Base-by-base conservation (phyloP, 1,140 invertebrate species). In the Lithobius niger region DNA sequence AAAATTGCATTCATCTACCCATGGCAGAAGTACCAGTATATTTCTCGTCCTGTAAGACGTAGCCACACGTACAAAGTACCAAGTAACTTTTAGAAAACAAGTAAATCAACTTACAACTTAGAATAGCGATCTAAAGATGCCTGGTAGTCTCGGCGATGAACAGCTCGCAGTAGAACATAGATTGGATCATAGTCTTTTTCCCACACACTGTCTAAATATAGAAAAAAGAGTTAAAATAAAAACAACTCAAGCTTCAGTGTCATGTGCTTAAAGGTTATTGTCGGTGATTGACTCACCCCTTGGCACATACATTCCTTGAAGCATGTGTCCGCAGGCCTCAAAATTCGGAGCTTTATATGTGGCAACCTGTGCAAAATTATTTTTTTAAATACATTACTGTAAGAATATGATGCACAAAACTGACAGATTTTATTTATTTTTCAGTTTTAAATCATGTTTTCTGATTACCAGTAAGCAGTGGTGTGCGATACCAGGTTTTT, bases 301-400 rank as follows among this genome's bases (percentile, higher is more conserved):
- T 10, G 92, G 92, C 42, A 86, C 83, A 70, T 96, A 97, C 73
- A 91, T 85, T 15, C 93, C 93, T 69, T 97, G 92, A 64, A 93
- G 85, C 75, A 96, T 82, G 58, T 86, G 69, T 60, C 82, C 85
- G 65, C 81, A 81, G 0, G 79, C 76, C 66, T 88, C 86, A 59
- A 86, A 77, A 67, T 83, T 82, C 21, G 85, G 86, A 16, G 82
- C 82, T 62, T 78, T 77, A 64, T 86, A 89, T 61, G 86, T 81
- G 4, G 85, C 82, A 13, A 87, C 77, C 78, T 82, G 51, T 45
- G 16, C 4, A 21, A 45, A 10, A 36, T 10, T n/a, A 36, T 36
- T 36, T 36, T 36, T 10, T 10, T 36, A 10, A 10, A 36, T 36
- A 36, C n/a, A n/a, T n/a, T n/a, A n/a, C n/a, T n/a, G n/a, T n/a